Evolutionary conservation across 2,888 invertebrate species (phyloP), one percentile per base, ranked within the genome.

Genomic region (Polymixis flavicincta): DNA sequence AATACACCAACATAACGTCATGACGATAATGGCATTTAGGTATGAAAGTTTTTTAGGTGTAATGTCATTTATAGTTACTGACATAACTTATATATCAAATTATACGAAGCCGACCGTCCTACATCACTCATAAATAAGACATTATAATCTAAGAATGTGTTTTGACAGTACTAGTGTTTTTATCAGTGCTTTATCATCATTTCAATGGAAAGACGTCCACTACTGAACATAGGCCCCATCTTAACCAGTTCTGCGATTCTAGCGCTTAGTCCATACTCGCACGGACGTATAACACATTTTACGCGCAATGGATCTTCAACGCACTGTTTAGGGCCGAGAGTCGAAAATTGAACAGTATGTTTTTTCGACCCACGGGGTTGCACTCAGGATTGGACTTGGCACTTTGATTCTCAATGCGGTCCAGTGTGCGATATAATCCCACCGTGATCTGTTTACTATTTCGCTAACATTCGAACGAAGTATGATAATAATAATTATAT

Each of bases 61-160:
- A 19, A 32, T 70, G 25, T 37, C 22, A 71, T n/a, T n/a, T n/a
- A n/a, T n/a, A n/a, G n/a, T n/a, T n/a, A n/a, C 7, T 45, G 71
- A n/a, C 11, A 19, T 50, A 25, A n/a, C 19, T 11, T 22, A 28
- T n/a, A 32, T 1, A 37, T 22, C 1, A 28, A 37, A 63, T 52
- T 52, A 19, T 14, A 77, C 73, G 57, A 83, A 84, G 68, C 77
- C 70, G 67, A 60, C 52, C 7, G 13, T 28, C 57, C 13, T 48
- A 32, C 37, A 42, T 73, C 63, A 67, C 45, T 61, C 59, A 52
- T 54, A 68, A 67, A 52, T 54, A 68, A 67, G 50, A 72, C 59
- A 37, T 64, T 70, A 48, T 50, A 22, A 72, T 81, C 77, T 81
- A 84, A 67, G 2, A 66, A 71, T 25, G 52, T 76, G 63, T 14